Evolutionary conservation across 2,888 invertebrate genomes (phyloP).

Genomic region (Shargacucullia verbasci): DNA sequence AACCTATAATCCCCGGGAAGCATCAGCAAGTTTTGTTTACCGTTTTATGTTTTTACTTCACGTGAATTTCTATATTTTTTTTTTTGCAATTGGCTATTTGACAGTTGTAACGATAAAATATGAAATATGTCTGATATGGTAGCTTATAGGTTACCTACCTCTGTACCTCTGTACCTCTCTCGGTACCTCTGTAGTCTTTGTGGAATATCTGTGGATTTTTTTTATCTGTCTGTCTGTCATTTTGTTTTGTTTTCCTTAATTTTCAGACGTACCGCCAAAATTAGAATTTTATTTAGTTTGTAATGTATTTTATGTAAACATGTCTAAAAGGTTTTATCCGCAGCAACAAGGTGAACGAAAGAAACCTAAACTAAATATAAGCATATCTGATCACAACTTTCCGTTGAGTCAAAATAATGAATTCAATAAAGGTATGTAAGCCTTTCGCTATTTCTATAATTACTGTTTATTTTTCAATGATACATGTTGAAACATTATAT

Average conservation of each 20-base stretch:
- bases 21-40: no score
- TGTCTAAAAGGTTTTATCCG: conserved; percentile 80
- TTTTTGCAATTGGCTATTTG: no score
- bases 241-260: conserved; percentile 1
- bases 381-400: conserved; percentile 82
- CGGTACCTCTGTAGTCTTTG: no score
- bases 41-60: no score
- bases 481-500: not conserved
- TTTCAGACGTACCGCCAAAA: conserved; percentile 58
- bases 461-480: not conserved
- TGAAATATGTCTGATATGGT: no score
- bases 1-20: no score
- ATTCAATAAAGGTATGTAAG: conserved; percentile 76
- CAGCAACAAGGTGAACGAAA: conserved; percentile 79
- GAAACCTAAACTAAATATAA: conserved; percentile 80
- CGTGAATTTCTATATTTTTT: no score
- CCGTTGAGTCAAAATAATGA: conserved; percentile 80
- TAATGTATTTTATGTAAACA: conserved; percentile 55
- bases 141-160: no score
- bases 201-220: no score
- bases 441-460: not conserved
- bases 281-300: conserved; percentile 43
- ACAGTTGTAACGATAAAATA: no score
- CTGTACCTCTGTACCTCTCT: no score
- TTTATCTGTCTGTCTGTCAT: not conserved